Base-by-base conservation (phyloP, 1,140 invertebrate genomes). In the Chironomus striatipennis region DNA sequence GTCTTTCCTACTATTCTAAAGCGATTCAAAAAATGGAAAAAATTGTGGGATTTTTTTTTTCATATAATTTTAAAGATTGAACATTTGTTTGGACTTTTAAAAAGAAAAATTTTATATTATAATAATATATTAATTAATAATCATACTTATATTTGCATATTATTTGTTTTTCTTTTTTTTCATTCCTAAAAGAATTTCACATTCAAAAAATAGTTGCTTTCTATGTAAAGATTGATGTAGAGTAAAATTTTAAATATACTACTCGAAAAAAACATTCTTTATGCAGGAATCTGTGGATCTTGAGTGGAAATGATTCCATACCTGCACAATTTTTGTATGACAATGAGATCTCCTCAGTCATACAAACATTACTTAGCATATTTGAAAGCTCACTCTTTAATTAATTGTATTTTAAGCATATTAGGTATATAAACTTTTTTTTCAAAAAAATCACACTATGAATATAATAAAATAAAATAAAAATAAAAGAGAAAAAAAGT, bases 191-290 rank as follows among this genome's bases (percentile, higher is more conserved):
- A 57, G 47, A 57, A 57, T n/a, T 12, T 57, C 12, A 57, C 8
- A 57, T 57, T 57, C 47, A 57, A 57, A 57, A 57, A 57, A 57
- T 57, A 57, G 47, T 57, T 57, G 47, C 47, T 57, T 57, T 57
- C 47, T 57, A 57, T 57, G 24, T 34, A 34, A 57, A 47, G 47
- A 57, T 34, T 34, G 24, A 34, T 34, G 2, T 34, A 34, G 24
- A 34, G 24, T 34, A 34, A 34, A 34, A 34, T 34, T 34, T 34
- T 34, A 34, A 34, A 34, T 34, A 34, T 34, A 34, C 24, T 34
- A 34, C 24, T 34, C 24, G 24, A 34, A 34, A 5, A 2, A 34
- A 34, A 34, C 24, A 34, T 34, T 34, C 24, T 34, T 34, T 34
- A 34, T 5, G 1, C 24, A 34, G 24, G 24, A 34, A 34, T 34